A percentile compares a stretch with the other conserved stretches of the same genome.
phyloP scores from a whole-genome alignment of 2,797 vertebrate species.

The Lagodon rhomboides region DNA sequence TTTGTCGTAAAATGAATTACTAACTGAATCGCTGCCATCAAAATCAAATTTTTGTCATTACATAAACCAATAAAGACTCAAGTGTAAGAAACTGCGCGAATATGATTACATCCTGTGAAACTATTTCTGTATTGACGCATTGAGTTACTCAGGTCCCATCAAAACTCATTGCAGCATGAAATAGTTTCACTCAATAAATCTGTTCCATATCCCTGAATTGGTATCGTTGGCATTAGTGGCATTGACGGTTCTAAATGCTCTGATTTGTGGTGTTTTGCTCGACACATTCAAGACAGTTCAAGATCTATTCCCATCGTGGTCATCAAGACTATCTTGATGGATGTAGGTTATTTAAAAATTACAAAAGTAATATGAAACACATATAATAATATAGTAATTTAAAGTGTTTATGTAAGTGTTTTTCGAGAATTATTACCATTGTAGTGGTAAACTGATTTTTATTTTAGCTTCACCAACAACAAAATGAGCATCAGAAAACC shows the following conservation, averaged over 20 bases:
- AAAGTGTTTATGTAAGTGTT: too few species aligned
- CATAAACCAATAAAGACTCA: background rate
- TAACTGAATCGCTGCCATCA: background rate
- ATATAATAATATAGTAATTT: too few species aligned
- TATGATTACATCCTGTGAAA: background rate
- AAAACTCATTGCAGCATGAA: background rate
- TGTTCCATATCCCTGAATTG: too few species aligned
- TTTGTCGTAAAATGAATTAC: background rate
- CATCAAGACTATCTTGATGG: background rate
- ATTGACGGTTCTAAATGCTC: too few species aligned
- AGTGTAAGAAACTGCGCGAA: background rate
- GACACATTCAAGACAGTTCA: background rate
- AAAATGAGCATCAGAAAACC: too few species aligned
- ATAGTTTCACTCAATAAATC: too few species aligned
- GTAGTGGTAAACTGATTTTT: too few species aligned
- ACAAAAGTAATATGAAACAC: too few species aligned
- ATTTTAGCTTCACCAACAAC: too few species aligned
- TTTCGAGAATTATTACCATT: too few species aligned
- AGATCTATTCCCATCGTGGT: background rate
- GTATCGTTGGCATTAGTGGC: too few species aligned
- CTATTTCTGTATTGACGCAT: background rate
- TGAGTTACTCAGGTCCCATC: background rate
- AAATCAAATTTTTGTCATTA: background rate
- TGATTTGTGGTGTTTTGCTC: too few species aligned
- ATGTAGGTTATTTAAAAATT: background rate